Conservation (phyloP, 2,888 invertebrate species). For the Apocheima hispidaria region DNA sequence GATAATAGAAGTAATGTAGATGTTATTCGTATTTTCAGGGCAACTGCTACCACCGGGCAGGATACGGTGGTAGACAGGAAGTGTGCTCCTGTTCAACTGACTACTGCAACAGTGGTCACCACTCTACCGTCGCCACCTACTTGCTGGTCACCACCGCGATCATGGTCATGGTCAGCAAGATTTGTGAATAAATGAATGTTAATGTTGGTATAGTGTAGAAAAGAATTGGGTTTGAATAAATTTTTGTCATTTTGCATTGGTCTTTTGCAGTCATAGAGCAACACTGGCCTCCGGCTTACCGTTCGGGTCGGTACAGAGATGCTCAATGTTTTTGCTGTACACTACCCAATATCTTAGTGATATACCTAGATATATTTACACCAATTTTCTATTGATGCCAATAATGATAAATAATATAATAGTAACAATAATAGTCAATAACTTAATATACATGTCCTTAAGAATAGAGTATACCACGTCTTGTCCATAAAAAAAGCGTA, state of each 20-base stretch:
- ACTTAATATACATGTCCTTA: too few species aligned
- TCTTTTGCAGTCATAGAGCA: not conserved
- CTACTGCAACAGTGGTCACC: constrained; percentile 89
- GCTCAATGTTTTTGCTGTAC: not conserved
- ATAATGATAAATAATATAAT: too few species aligned
- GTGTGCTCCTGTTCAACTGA: constrained; percentile 93
- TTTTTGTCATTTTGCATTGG: not conserved
- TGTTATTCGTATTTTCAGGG: constrained; percentile 68
- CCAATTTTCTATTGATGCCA: too few species aligned
- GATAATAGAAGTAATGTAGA: too few species aligned
- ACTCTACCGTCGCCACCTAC: constrained; percentile 85
- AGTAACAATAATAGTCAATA: too few species aligned
- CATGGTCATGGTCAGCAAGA: constrained; percentile 37
- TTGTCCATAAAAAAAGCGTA: too few species aligned
- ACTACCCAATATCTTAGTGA: too few species aligned
- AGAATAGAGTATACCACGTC: too few species aligned
- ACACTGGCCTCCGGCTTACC: too few species aligned
- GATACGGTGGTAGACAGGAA: constrained; percentile 95
- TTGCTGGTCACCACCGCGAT: constrained; percentile 72
- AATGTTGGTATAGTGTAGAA: not conserved
- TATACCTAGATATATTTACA: too few species aligned
- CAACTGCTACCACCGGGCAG: constrained; percentile 93
- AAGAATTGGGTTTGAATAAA: constrained; percentile 1
- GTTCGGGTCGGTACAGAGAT: too few species aligned
- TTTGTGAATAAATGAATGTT: constrained; percentile 40